Evolutionary conservation across 2,888 invertebrate species (phyloP).

Genomic region (Teleiodes luculella): DNA sequence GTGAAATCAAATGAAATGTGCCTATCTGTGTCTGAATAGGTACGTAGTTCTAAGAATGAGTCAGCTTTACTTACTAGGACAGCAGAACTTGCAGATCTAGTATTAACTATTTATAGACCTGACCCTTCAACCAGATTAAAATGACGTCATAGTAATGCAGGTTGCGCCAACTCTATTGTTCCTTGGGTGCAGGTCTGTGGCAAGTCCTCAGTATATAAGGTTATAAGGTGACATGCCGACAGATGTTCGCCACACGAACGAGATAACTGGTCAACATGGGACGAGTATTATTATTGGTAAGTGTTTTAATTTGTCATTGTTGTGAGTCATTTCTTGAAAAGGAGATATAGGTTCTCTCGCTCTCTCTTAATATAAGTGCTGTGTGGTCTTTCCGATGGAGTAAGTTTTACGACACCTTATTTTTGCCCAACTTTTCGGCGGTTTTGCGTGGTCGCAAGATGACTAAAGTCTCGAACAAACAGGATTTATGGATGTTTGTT

Average conservation of each 20-base stretch:
- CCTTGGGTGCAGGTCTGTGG: slow-evolving; percentile 25
- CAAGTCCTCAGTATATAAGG: slow-evolving; percentile 10
- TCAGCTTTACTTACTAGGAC: background rate
- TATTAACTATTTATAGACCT: background rate
- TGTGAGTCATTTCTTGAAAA: too few species aligned
- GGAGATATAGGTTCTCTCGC: too few species aligned
- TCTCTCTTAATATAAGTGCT: too few species aligned
- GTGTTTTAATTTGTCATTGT: background rate
- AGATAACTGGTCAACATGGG: slow-evolving; percentile 9
- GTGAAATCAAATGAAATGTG: too few species aligned
- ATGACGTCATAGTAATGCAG: background rate
- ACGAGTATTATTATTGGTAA: slow-evolving; percentile 16
- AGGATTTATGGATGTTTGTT: too few species aligned
- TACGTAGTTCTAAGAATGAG: background rate
- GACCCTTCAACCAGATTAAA: background rate
- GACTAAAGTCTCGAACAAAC: too few species aligned
- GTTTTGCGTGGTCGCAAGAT: too few species aligned
- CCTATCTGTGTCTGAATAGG: too few species aligned
- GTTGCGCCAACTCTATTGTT: slow-evolving; percentile 27
- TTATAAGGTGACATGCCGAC: slow-evolving; percentile 23
- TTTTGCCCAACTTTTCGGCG: too few species aligned
- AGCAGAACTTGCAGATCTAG: background rate
- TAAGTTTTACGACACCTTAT: too few species aligned
- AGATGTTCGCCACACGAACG: slow-evolving; percentile 18
- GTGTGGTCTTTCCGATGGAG: too few species aligned